phyloP scores from a whole-genome alignment of 2,888 invertebrate species.

The Phoronis australis region DNA sequence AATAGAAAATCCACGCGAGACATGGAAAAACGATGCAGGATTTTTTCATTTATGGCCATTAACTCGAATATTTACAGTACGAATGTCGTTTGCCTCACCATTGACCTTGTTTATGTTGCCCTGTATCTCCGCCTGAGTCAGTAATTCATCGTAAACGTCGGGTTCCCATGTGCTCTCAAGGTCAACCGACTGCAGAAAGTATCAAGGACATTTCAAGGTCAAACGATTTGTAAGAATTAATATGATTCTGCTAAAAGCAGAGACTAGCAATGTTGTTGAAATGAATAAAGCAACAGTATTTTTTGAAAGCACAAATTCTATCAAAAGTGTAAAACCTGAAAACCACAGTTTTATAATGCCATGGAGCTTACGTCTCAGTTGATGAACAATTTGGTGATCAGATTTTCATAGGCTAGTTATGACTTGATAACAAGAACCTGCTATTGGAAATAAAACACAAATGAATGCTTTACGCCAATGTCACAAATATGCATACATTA shows the following conservation, averaged over 20 bases:
- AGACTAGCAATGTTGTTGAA: too few species aligned
- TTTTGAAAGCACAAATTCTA: background rate
- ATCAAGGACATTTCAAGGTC: background rate
- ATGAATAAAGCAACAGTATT: background rate
- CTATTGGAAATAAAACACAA: too few species aligned
- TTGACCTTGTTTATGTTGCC: conserved; percentile 66
- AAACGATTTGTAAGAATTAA: too few species aligned
- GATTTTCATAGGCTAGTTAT: background rate
- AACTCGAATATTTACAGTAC: too few species aligned
- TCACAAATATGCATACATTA: too few species aligned
- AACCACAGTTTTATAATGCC: too few species aligned
- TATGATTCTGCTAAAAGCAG: too few species aligned
- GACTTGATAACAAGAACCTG: too few species aligned
- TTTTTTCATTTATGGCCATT: too few species aligned
- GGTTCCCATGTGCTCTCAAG: conserved; percentile 64
- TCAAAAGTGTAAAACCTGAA: background rate
- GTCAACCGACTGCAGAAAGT: conserved; percentile 54
- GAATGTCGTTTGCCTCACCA: conserved; percentile 44
- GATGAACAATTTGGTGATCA: background rate
- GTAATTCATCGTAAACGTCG: conserved; percentile 67
- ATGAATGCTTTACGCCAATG: too few species aligned
- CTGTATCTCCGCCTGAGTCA: conserved; percentile 69
- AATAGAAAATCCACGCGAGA: too few species aligned
- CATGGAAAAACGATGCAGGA: too few species aligned
- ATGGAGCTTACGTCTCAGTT: background rate